A percentile compares a stretch with the other conserved stretches of the same genome.
phyloP scores from a whole-genome alignment of 2,888 invertebrate genomes.

The Mythimna vitellina region DNA sequence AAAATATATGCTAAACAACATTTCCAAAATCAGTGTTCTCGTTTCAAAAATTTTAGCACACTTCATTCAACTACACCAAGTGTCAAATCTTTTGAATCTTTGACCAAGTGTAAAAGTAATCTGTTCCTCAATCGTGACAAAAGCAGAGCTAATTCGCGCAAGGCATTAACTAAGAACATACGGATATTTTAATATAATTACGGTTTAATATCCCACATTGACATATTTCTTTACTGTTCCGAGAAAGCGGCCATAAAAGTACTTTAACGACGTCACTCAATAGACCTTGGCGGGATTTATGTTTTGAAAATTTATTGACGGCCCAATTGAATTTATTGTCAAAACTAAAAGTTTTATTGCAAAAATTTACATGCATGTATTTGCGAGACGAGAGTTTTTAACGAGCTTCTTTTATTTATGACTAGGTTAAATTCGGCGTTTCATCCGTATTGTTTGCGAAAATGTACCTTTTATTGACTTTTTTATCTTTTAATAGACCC shows the following conservation, averaged over 20 bases:
- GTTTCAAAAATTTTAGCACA: slow-evolving; percentile 40
- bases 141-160: slow-evolving; percentile 22
- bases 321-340: slow-evolving; percentile 83
- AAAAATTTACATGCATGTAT: slow-evolving; percentile 71
- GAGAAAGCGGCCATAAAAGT: slow-evolving; percentile 75
- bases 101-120: slow-evolving; percentile 14
- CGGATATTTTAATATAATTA: slow-evolving; percentile 57
- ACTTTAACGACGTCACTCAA: slow-evolving; percentile 77
- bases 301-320: slow-evolving; percentile 83
- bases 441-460: slow-evolving; percentile 21
- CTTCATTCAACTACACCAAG: slow-evolving; percentile 6
- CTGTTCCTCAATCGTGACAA: slow-evolving; percentile 21
- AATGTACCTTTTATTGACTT: slow-evolving; percentile 27
- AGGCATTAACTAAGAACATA: slow-evolving; percentile 38
- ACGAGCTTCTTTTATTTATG: slow-evolving; percentile 60
- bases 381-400: slow-evolving; percentile 60
- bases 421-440: slow-evolving; percentile 39
- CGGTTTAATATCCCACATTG: slow-evolving; percentile 62
- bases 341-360: slow-evolving; percentile 82
- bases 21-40: slow-evolving; percentile 42
- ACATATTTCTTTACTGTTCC: slow-evolving; percentile 72
- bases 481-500: slow-evolving; percentile 19
- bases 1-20: neutral
- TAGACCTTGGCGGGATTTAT: slow-evolving; percentile 80
- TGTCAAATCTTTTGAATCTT: no score